Conservation (phyloP, 2,797 vertebrate species). For the Macropus fuliginosus region DNA sequence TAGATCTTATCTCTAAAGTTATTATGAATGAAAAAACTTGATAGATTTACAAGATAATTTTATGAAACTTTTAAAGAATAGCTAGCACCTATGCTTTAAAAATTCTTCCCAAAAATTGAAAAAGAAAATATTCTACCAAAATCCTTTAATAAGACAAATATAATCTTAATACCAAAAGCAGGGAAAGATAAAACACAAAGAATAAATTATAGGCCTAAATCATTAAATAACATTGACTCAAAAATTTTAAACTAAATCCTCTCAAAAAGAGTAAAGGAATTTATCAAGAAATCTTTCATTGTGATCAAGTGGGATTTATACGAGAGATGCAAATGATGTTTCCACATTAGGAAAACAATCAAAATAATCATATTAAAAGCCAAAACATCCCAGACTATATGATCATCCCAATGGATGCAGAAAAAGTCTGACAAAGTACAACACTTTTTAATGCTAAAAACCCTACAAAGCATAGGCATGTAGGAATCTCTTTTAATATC, state of each 20-base stretch:
- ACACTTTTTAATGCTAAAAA: background rate
- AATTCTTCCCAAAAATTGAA: too few relatives aligned
- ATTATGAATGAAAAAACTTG: background rate
- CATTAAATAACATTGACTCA: background rate
- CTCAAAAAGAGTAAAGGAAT: background rate
- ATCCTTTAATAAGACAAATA: background rate
- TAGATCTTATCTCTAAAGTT: background rate
- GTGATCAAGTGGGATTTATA: background rate
- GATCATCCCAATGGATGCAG: background rate
- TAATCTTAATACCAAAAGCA: background rate
- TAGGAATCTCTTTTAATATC: background rate
- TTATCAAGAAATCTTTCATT: background rate
- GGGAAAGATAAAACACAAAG: background rate
- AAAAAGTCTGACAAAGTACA: background rate
- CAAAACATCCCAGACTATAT: background rate
- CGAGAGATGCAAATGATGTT: background rate
- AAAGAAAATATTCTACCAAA: background rate
- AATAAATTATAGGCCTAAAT: background rate
- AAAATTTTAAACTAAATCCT: background rate
- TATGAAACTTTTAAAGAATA: background rate
- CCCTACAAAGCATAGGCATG: background rate
- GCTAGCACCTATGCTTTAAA: too few relatives aligned
- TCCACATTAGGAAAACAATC: background rate
- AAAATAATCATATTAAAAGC: background rate
- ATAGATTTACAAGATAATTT: background rate